phyloP scores from a whole-genome alignment of 2,113 vertebrate species.

The Mobula hypostoma region DNA sequence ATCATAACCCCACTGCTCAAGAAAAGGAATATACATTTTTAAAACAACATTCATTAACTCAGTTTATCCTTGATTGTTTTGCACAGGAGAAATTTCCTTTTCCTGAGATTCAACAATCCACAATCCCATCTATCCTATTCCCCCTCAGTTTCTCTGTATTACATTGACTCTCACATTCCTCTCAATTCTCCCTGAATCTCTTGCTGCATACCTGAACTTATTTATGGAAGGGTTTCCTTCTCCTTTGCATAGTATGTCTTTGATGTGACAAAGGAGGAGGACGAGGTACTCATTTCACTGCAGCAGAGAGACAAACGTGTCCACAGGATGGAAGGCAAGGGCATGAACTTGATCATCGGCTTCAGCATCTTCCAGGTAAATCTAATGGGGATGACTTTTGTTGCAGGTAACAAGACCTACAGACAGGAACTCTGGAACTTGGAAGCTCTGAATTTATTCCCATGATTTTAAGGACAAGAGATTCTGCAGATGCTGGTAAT shows the following conservation, averaged over 20 bases:
- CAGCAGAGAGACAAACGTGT: slow-evolving; percentile 81
- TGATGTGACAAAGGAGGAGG: slow-evolving; percentile 70
- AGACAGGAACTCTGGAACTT: not conserved
- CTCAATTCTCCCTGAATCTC: too few relatives aligned
- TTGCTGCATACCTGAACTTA: too few relatives aligned
- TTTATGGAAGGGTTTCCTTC: not conserved
- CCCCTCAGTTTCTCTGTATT: too few relatives aligned
- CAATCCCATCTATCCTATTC: too few relatives aligned
- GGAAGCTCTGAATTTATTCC: not conserved
- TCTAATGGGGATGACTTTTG: not conserved
- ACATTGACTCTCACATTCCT: too few relatives aligned
- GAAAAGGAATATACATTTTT: not conserved
- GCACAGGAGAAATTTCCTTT: too few relatives aligned
- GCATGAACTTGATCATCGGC: slow-evolving; percentile 75
- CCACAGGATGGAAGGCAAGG: slow-evolving; percentile 65
- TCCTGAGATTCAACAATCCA: too few relatives aligned
- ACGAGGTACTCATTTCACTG: slow-evolving; percentile 75
- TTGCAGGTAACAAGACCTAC: not conserved
- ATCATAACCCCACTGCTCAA: not conserved
- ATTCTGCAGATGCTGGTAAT: too few relatives aligned
- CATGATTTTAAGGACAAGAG: not conserved
- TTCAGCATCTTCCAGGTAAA: slow-evolving; percentile 77
- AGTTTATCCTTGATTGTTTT: not conserved
- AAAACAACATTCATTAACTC: not conserved
- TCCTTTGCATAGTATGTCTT: slow-evolving; percentile 68